Conservation (phyloP, 2,888 invertebrate species). For the Drosophila maculinotata region DNA sequence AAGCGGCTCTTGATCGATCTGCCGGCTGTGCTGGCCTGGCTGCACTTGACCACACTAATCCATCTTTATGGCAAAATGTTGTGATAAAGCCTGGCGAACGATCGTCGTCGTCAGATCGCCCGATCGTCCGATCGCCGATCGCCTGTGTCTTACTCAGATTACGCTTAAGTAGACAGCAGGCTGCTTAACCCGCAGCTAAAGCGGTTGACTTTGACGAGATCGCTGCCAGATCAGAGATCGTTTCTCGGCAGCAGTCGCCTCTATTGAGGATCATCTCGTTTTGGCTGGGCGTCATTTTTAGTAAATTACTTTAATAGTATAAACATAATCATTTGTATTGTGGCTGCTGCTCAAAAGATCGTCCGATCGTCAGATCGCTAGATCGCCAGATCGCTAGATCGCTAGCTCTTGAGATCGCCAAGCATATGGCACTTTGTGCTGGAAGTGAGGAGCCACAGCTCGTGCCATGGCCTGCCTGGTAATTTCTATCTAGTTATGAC, state of each 20-base stretch:
- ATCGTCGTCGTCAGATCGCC: slow-evolving; percentile 24
- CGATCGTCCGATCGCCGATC: too few species aligned
- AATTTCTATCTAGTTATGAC: slow-evolving; percentile 74
- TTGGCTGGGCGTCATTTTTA: slow-evolving; percentile 74
- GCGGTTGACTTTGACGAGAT: slow-evolving; percentile 70
- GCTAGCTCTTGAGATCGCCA: slow-evolving; percentile 10
- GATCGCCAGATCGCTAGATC: slow-evolving; percentile 18
- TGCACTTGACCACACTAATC: slow-evolving; percentile 78
- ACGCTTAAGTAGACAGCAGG: slow-evolving; percentile 81
- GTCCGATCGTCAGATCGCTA: slow-evolving; percentile 11
- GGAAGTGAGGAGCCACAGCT: slow-evolving; percentile 27
- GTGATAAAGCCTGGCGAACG: slow-evolving; percentile 68
- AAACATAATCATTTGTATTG: slow-evolving; percentile 83
- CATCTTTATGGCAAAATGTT: slow-evolving; percentile 70
- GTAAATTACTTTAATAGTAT: slow-evolving; percentile 84
- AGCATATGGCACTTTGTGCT: slow-evolving; percentile 55
- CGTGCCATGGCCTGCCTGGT: slow-evolving; percentile 61
- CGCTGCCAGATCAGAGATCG: slow-evolving; percentile 36
- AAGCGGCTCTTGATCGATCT: slow-evolving; percentile 33
- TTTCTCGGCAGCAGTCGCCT: slow-evolving; percentile 14
- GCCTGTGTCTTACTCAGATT: slow-evolving; percentile 73
- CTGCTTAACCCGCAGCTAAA: slow-evolving; percentile 83
- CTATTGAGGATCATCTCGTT: slow-evolving; percentile 66
- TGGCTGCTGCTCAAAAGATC: slow-evolving; percentile 62
- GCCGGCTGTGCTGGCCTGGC: slow-evolving; percentile 2